Conservation (phyloP, 2,113 vertebrate species). For the Danionella cerebrum region DNA sequence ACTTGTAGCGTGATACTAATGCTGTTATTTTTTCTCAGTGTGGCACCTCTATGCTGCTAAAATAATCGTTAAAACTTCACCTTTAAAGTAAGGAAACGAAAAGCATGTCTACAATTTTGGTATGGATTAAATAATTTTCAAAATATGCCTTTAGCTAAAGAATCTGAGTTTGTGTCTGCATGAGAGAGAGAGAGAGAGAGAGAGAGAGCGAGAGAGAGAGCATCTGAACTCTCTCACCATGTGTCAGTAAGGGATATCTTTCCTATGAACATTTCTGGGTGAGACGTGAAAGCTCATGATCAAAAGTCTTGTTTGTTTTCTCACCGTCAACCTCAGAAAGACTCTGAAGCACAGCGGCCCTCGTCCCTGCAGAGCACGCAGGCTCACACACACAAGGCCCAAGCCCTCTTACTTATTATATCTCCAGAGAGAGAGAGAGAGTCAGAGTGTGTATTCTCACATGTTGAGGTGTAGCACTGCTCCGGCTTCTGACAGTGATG, state of each 20-base stretch:
- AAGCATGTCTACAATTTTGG: too few relatives aligned
- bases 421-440: constrained; percentile 31
- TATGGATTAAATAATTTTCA: too few relatives aligned
- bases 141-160: too few relatives aligned
- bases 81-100: too few relatives aligned
- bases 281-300: constrained; percentile 23
- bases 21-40: too few relatives aligned
- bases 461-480: constrained; percentile 30
- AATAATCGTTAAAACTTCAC: too few relatives aligned
- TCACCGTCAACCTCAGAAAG: constrained; percentile 41
- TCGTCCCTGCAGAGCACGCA: constrained; percentile 24
- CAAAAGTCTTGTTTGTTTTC: constrained; percentile 64
- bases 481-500: constrained; percentile 65
- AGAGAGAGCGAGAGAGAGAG: constrained; percentile 11
- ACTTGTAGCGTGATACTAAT: too few relatives aligned
- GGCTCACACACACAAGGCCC: constrained; percentile 40
- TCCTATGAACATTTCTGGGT: constrained; percentile 24
- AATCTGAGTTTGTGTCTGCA: too few relatives aligned
- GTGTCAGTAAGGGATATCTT: constrained; percentile 18
- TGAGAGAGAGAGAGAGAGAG: not conserved
- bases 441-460: constrained; percentile 32
- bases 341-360: constrained; percentile 34
- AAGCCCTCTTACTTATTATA: constrained; percentile 44
- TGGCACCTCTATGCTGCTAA: too few relatives aligned
- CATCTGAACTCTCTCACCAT: constrained; percentile 28